Evolutionary conservation across 2,797 vertebrate species (phyloP), one percentile per base, ranked within the genome.

Genomic region (Ataeniobius toweri): DNA sequence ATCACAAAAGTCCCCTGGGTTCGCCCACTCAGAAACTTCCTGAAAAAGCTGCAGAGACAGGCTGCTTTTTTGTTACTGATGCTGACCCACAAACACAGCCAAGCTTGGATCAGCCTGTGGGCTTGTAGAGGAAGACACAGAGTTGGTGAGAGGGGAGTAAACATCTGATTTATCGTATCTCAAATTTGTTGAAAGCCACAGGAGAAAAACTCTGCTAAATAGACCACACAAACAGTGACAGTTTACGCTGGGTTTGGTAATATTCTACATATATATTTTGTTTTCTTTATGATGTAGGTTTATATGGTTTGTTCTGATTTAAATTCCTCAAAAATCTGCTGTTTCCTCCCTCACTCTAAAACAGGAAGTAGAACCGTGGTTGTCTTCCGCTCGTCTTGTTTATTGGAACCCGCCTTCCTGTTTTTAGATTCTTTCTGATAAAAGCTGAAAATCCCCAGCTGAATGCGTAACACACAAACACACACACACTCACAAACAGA

Each of bases 371-470:
- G 92, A 95, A 83, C 92, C 84, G 83, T 71, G 89, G 86, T 92
- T 39, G 85, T 92, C 93, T 93, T 94, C 91, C 94, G 85, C 83
- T 90, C 68, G 81, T 90, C 91, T 93, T 95, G 94, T 95, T 95
- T 95, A 95, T 95, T 94, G 91, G 88, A 94, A 91, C 89, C 76
- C 85, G 89, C 90, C 92, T 95, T 95, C 94, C 95, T 95, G 94
- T 96, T 95, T 94, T 95, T 89, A 93, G 95, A 95, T 95, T 93
- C 87, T 86, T 91, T 87, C 93, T 77, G 94, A 95, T 95, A 94
- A 85, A 85, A 81, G 83, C 88, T 78, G 77, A 87, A 93, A 93
- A 80, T 88, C 89, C 91, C 88, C 86, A 88, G 84, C 84, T 82
- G 82, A 88, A 88, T 61, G 28, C 83, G 39, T 12, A 65, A 26